Conservation (phyloP, 1,140 invertebrate species). For the Nixonia krombeini region DNA sequence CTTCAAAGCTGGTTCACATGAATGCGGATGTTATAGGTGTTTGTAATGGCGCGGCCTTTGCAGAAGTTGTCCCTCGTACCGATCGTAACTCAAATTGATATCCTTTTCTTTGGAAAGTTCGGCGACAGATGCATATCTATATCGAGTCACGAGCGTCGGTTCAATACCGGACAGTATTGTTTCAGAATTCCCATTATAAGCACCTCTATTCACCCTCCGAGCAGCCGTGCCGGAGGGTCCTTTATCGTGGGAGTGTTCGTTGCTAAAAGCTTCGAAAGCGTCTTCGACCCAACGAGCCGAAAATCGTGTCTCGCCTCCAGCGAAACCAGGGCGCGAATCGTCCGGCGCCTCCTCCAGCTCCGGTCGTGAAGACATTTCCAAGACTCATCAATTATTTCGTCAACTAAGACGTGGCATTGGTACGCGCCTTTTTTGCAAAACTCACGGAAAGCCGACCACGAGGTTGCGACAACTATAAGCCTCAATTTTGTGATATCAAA, state of each 20-base stretch:
- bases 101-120: constrained; percentile 41
- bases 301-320: constrained; percentile 41
- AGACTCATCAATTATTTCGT: constrained; percentile 35
- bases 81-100: constrained; percentile 50
- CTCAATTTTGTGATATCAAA: too few species aligned
- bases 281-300: constrained; percentile 41
- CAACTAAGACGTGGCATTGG: constrained; percentile 18
- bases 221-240: constrained; percentile 20
- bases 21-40: constrained; percentile 30
- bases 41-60: constrained; percentile 26
- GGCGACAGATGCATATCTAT: constrained; percentile 38
- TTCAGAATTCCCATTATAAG: constrained; percentile 45
- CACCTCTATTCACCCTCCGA: constrained; percentile 23
- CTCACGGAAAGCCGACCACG: neutral
- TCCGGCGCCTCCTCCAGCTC: constrained; percentile 3
- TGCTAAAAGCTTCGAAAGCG: constrained; percentile 41
- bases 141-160: constrained; percentile 38
- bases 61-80: constrained; percentile 41
- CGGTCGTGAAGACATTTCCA: constrained; percentile 5
- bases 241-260: constrained; percentile 36
- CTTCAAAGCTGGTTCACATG: too few species aligned
- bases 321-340: constrained; percentile 11
- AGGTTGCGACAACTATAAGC: too few species aligned
- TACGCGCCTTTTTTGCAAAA: constrained; percentile 28
- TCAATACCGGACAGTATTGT: constrained; percentile 47